Evolutionary conservation across 2,113 vertebrate genomes (phyloP).

Genomic region (Ovibos moschatus): DNA sequence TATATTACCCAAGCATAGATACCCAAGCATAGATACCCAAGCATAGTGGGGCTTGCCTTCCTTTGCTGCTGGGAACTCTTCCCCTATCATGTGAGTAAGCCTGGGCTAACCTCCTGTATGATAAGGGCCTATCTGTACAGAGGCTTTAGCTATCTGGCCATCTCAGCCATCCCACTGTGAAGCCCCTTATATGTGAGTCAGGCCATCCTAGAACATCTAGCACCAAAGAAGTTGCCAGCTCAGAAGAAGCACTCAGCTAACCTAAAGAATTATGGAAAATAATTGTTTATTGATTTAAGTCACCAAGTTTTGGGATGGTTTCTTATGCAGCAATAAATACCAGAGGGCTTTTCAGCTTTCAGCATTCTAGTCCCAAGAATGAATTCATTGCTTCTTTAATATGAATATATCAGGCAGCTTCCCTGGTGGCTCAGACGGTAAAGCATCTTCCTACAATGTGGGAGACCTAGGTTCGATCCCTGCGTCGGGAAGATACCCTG

Average conservation of each 20-base stretch:
- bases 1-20: neutral
- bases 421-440: neutral
- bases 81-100: neutral
- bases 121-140: neutral
- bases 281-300: neutral
- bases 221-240: neutral
- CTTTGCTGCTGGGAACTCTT: neutral
- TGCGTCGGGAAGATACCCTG: neutral
- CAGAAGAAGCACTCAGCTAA: neutral
- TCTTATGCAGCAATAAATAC: neutral
- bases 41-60: neutral
- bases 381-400: neutral
- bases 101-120: neutral
- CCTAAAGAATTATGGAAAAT: neutral
- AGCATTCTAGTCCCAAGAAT: neutral
- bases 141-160: neutral
- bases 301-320: neutral
- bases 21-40: neutral
- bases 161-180: neutral
- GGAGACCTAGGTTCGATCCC: neutral
- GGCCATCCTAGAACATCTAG: neutral
- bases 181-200: neutral
- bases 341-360: neutral
- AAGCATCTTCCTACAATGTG: neutral
- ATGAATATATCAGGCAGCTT: neutral